Evolutionary conservation across 1,140 invertebrate species (phyloP).

Genomic region (Drosophila pallidifrons): DNA sequence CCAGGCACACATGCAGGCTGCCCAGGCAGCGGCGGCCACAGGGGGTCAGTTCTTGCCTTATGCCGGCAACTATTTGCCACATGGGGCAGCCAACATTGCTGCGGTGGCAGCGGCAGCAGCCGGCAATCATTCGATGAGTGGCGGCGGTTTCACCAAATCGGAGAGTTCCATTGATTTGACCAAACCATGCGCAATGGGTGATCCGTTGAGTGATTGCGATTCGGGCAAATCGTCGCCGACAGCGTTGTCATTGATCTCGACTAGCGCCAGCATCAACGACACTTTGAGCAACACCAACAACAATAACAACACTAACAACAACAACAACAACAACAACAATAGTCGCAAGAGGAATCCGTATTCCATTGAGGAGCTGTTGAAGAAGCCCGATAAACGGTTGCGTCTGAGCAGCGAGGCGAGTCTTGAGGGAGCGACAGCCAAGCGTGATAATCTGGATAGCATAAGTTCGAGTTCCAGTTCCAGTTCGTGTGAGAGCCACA

Average conservation of each 20-base stretch:
- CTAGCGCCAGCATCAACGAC: slow-evolving; percentile 11
- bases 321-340: slow-evolving; percentile 39
- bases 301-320: not conserved
- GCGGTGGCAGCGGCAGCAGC: slow-evolving; percentile 55
- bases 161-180: slow-evolving; percentile 81
- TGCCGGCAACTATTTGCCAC: slow-evolving; percentile 55
- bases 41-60: slow-evolving; percentile 72
- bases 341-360: slow-evolving; percentile 92
- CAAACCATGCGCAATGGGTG: slow-evolving; percentile 52
- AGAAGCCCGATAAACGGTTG: slow-evolving; percentile 89
- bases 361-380: slow-evolving; percentile 93
- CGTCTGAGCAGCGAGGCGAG: slow-evolving; percentile 55
- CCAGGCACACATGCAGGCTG: slow-evolving; percentile 74
- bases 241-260: slow-evolving; percentile 49
- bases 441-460: slow-evolving; percentile 56
- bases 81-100: slow-evolving; percentile 46
- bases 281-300: not conserved
- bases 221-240: slow-evolving; percentile 82
- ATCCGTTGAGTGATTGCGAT: slow-evolving; percentile 76
- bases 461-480: slow-evolving; percentile 69
- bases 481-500: slow-evolving; percentile 62
- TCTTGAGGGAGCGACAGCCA: slow-evolving; percentile 27
- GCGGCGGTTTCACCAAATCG: slow-evolving; percentile 71
- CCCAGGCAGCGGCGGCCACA: slow-evolving; percentile 57
- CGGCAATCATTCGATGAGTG: slow-evolving; percentile 5